phyloP scores from a whole-genome alignment of 2,888 invertebrate genomes.

The Cabera pusaria region DNA sequence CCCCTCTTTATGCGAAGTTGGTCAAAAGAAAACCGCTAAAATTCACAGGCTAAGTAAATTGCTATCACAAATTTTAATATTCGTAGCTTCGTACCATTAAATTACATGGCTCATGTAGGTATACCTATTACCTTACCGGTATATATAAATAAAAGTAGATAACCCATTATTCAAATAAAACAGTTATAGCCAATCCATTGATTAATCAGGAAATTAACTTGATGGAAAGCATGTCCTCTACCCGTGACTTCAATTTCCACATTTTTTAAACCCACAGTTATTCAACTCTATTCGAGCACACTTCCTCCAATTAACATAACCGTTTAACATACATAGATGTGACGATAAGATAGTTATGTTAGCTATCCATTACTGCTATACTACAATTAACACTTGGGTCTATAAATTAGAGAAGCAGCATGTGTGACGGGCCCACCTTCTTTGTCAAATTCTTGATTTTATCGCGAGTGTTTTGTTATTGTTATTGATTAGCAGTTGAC shows the following conservation, averaged over 20 bases:
- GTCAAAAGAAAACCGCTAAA: no score
- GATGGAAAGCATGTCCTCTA: constrained; percentile 9
- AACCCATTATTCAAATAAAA: neutral
- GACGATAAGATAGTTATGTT: constrained; percentile 60
- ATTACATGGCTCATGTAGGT: no score
- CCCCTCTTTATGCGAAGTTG: no score
- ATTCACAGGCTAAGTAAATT: no score
- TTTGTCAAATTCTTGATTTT: constrained; percentile 33
- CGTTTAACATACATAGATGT: constrained; percentile 67
- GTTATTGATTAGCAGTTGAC: constrained; percentile 29
- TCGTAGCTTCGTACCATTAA: no score
- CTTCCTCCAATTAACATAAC: constrained; percentile 72
- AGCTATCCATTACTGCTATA: constrained; percentile 70
- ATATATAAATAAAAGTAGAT: no score
- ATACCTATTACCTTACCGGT: no score
- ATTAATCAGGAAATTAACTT: constrained; percentile 6
- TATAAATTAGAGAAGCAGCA: constrained; percentile 62
- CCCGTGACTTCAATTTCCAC: constrained; percentile 13
- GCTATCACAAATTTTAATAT: no score
- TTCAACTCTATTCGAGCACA: constrained; percentile 59
- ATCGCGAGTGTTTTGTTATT: constrained; percentile 25
- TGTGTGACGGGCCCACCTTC: constrained; percentile 58
- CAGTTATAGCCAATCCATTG: neutral
- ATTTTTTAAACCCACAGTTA: constrained; percentile 12
- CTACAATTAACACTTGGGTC: constrained; percentile 70